These are phyloP conservation scores for Drosophila hamatofila DNA, from an alignment of 2,888 invertebrate species.

Conservation along the genomic window DNA sequence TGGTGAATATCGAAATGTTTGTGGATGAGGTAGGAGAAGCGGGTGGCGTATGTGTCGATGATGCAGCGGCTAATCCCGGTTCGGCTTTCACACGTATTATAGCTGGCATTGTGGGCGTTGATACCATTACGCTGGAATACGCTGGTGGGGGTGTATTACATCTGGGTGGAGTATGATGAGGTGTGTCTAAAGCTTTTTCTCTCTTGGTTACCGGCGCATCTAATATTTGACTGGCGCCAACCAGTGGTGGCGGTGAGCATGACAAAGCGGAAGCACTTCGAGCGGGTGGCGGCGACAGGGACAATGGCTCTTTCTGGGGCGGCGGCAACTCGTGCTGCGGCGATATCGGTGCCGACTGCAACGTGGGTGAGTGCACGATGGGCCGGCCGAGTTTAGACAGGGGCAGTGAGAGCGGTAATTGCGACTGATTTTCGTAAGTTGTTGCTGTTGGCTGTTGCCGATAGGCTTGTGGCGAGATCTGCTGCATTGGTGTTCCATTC, in stretches of 20 bases:
- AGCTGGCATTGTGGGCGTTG: constrained; percentile 72
- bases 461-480: constrained; percentile 69
- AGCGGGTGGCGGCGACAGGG: constrained; percentile 62
- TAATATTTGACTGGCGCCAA: constrained; percentile 48
- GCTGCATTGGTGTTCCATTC: constrained; percentile 61
- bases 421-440: constrained; percentile 52
- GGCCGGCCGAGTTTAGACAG: constrained; percentile 51
- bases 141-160: constrained; percentile 72
- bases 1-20: constrained; percentile 71
- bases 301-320: constrained; percentile 79
- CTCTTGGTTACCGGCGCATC: constrained; percentile 49
- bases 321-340: constrained; percentile 68
- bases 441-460: constrained; percentile 37
- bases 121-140: constrained; percentile 48
- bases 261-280: constrained; percentile 58
- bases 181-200: constrained; percentile 61
- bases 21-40: constrained; percentile 78
- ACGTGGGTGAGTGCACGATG: constrained; percentile 64
- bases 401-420: constrained; percentile 42
- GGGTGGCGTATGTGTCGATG: constrained; percentile 80
- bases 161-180: constrained; percentile 70
- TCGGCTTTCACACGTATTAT: constrained; percentile 82
- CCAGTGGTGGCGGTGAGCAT: constrained; percentile 46
- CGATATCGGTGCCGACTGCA: constrained; percentile 60
- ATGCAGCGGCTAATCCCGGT: constrained; percentile 74